These are phyloP conservation scores for Prionailurus bengalensis DNA, from an alignment of 2,113 vertebrate species.

Conservation along the genomic window DNA sequence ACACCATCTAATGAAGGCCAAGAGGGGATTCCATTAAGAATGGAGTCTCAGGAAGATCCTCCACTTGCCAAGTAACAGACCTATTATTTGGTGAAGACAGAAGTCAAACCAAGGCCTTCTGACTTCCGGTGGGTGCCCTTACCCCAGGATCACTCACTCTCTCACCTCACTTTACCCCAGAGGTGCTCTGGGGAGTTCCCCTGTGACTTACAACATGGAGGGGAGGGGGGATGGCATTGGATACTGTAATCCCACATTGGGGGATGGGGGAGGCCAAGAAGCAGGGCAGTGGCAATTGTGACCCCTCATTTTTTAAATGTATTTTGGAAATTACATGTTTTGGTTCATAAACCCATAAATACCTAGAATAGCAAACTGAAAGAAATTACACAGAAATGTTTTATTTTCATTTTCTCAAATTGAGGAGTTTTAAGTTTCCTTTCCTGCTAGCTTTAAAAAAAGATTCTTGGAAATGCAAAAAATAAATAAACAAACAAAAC, in stretches of 20 bases:
- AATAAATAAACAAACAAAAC: not conserved
- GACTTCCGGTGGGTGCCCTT: not conserved
- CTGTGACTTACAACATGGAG: not conserved
- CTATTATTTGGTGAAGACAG: not conserved
- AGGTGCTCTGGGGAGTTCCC: not conserved
- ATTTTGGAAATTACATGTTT: conserved; percentile 23
- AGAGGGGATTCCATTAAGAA: not conserved
- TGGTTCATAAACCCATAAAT: conserved; percentile 22
- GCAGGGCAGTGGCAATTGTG: not conserved
- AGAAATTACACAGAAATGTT: not conserved
- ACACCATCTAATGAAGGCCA: not conserved
- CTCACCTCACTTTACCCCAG: not conserved
- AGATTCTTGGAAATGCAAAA: not conserved
- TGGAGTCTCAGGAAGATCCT: not conserved
- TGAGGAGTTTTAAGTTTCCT: not conserved
- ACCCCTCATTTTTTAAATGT: not conserved
- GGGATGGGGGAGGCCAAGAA: not conserved
- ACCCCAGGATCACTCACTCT: accelerated
- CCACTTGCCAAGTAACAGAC: not conserved
- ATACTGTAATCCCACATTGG: not conserved
- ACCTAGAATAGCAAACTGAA: not conserved
- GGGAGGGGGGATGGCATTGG: accelerated
- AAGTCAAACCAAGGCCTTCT: not conserved
- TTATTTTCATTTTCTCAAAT: conserved; percentile 21
- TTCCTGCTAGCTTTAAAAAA: not conserved